Percentiles rank a stretch among this genome's conserved stretches.
These are phyloP conservation scores for Luscinia luscinia DNA, from an alignment of 2,797 vertebrate species.

Conservation along the genomic window DNA sequence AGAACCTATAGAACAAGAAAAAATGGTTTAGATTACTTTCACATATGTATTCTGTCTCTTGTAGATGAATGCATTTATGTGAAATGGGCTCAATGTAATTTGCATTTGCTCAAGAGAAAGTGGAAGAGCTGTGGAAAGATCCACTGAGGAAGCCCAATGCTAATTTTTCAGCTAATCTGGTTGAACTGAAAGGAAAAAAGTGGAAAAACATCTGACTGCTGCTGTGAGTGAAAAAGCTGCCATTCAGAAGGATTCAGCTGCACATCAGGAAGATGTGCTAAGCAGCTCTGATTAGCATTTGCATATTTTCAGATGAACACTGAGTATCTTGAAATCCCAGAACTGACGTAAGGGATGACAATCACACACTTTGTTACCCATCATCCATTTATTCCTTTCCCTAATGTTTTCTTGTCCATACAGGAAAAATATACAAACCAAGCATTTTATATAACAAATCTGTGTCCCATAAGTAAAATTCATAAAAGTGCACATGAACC, in stretches of 20 bases:
- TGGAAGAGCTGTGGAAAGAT: neutral
- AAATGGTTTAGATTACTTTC: neutral
- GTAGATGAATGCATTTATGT: neutral
- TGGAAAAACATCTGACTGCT: neutral
- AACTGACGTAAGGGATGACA: neutral
- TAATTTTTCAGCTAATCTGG: neutral
- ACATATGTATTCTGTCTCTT: neutral
- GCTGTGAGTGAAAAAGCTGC: neutral
- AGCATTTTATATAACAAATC: neutral
- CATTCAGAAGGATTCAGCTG: constrained; percentile 2
- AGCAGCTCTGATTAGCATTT: neutral
- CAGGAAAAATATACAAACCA: neutral
- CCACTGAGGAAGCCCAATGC: neutral
- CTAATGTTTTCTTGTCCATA: neutral
- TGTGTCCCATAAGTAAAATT: neutral
- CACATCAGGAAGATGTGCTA: neutral
- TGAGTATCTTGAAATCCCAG: neutral
- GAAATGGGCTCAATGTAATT: neutral
- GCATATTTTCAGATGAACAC: neutral
- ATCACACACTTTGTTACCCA: neutral
- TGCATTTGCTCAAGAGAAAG: neutral
- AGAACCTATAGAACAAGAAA: neutral
- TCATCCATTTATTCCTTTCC: neutral
- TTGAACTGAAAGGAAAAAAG: neutral
- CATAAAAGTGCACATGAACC: neutral